phyloP scores from a whole-genome alignment of 2,797 vertebrate species.

The Kryptolebias ocellatus region DNA sequence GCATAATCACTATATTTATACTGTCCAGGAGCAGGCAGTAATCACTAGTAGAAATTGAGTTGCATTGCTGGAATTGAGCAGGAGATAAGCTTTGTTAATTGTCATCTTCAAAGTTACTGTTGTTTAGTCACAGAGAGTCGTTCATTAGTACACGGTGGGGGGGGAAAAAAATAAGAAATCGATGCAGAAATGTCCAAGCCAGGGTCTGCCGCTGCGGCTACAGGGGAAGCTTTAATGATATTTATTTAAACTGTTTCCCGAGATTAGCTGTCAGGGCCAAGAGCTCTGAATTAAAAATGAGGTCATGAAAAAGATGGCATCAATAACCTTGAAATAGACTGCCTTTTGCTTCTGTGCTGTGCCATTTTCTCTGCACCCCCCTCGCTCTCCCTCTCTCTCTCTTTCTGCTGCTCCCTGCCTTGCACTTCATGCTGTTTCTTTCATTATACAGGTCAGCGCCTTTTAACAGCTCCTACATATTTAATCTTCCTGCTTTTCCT shows the following conservation, averaged over 20 bases:
- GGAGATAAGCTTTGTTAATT: slow-evolving; percentile 76
- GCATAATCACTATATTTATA: slow-evolving; percentile 77
- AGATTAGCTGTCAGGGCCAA: slow-evolving; percentile 82
- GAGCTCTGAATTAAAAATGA: slow-evolving; percentile 83
- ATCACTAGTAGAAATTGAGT: slow-evolving; percentile 70
- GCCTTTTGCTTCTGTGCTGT: slow-evolving; percentile 78
- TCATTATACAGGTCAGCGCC: slow-evolving; percentile 82
- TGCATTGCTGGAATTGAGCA: slow-evolving; percentile 63
- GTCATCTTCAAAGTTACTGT: slow-evolving; percentile 73
- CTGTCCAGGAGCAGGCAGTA: slow-evolving; percentile 68
- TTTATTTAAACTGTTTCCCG: slow-evolving; percentile 82
- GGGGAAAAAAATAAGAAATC: slow-evolving; percentile 51
- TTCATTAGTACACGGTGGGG: slow-evolving; percentile 63
- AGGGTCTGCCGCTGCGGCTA: slow-evolving; percentile 70
- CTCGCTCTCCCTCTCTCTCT: slow-evolving; percentile 12
- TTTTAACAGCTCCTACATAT: slow-evolving; percentile 81
- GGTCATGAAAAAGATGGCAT: slow-evolving; percentile 84
- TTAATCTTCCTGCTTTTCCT: slow-evolving; percentile 75
- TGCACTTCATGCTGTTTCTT: slow-evolving; percentile 79
- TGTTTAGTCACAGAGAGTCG: slow-evolving; percentile 52
- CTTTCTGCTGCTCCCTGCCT: slow-evolving; percentile 53
- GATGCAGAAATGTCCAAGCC: slow-evolving; percentile 73
- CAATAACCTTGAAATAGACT: slow-evolving; percentile 85
- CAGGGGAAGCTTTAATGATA: slow-evolving; percentile 80
- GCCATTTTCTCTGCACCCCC: slow-evolving; percentile 68